Conservation (phyloP, 2,888 invertebrate species). For the Cyaniris semiargus region DNA sequence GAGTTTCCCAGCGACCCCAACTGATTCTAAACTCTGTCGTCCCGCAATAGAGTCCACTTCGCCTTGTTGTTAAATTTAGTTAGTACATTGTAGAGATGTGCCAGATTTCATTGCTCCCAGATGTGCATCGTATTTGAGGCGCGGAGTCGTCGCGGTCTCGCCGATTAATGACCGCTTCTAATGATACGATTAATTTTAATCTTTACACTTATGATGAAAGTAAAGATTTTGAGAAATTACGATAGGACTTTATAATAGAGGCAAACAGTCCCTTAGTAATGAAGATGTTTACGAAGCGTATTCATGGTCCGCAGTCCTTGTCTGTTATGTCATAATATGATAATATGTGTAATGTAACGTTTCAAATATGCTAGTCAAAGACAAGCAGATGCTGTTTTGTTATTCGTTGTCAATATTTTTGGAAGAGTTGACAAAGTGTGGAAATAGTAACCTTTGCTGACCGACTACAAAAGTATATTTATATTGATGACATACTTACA, state of each 20-base stretch:
- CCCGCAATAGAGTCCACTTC: conserved; percentile 40
- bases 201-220: conserved; percentile 35
- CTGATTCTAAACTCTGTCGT: conserved; percentile 40
- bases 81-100: conserved; percentile 48
- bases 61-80: conserved; percentile 28
- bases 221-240: background rate
- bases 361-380: background rate
- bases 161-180: conserved; percentile 67
- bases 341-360: no score
- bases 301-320: background rate
- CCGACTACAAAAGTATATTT: no score
- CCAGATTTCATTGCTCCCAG: conserved; percentile 71
- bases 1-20: conserved; percentile 48
- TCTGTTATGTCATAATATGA: no score
- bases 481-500: no score
- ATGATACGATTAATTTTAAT: conserved; percentile 42
- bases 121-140: conserved; percentile 76
- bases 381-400: background rate
- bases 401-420: no score
- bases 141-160: conserved; percentile 60
- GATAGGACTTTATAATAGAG: background rate
- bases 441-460: no score
- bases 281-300: background rate
- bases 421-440: no score
- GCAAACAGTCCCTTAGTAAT: background rate